phyloP scores from a whole-genome alignment of 2,888 invertebrate genomes.

The Andricus quercusramuli region DNA sequence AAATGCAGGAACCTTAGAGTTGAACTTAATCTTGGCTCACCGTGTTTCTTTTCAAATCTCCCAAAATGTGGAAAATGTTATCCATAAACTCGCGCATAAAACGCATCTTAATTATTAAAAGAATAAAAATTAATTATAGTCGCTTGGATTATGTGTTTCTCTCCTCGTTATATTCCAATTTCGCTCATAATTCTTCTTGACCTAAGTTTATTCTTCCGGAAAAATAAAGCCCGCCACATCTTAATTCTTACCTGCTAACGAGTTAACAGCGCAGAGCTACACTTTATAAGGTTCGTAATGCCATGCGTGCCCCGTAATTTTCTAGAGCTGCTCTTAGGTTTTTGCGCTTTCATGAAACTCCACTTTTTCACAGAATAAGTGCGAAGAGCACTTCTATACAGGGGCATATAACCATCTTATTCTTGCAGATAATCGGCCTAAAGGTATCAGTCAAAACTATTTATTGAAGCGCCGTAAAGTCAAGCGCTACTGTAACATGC shows the following conservation, averaged over 20 bases:
- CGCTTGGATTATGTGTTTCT: not conserved
- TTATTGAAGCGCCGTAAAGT: conserved; percentile 24
- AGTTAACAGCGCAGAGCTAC: conserved; percentile 62
- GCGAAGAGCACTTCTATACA: not conserved
- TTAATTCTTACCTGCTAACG: conserved; percentile 68
- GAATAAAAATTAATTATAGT: conserved; percentile 13
- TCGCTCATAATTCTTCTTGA: not conserved
- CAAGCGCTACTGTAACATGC: conserved; percentile 8
- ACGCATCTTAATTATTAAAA: not conserved
- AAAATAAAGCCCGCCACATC: conserved; percentile 63
- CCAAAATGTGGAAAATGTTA: not conserved
- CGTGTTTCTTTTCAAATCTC: no score
- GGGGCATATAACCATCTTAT: conserved; percentile 1
- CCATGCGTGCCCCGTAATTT: conserved; percentile 60
- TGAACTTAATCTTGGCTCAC: no score
- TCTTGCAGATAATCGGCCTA: conserved; percentile 7
- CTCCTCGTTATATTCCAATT: conserved; percentile 7
- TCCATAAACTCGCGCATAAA: not conserved
- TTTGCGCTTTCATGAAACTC: conserved; percentile 52
- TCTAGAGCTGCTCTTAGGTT: conserved; percentile 56
- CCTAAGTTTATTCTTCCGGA: conserved; percentile 52
- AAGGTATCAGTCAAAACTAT: conserved; percentile 28
- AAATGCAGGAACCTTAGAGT: no score
- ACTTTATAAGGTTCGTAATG: conserved; percentile 65
- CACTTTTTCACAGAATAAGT: conserved; percentile 39